These are phyloP conservation scores for Omphaloscelis lunosa DNA, from an alignment of 2,888 invertebrate genomes.

Conservation along the genomic window DNA sequence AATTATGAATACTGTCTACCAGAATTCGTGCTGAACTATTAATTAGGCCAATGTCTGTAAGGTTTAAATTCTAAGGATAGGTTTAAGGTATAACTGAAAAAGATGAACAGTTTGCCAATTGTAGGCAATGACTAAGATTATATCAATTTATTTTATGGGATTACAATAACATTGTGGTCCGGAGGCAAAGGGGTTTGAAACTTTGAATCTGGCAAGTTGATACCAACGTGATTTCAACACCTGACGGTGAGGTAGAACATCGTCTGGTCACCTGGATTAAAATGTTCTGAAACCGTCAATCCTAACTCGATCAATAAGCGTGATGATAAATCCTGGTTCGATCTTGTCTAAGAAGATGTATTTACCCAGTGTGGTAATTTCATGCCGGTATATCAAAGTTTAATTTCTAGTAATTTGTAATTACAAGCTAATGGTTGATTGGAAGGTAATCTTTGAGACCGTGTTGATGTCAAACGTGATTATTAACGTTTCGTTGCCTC, in stretches of 20 bases:
- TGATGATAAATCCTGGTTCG: not conserved
- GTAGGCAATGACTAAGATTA: not conserved
- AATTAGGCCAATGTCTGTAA: not conserved
- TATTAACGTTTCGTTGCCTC: not conserved
- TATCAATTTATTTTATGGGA: not conserved
- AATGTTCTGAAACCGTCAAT: not conserved
- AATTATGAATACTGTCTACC: not conserved
- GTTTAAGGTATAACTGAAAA: not conserved
- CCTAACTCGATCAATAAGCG: not conserved
- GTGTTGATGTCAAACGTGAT: not conserved
- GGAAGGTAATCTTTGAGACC: not conserved
- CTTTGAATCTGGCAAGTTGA: not conserved
- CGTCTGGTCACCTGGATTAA: not conserved
- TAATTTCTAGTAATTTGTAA: not conserved
- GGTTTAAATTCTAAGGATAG: no score
- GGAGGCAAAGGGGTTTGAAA: not conserved
- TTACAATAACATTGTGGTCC: not conserved
- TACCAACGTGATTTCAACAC: not conserved
- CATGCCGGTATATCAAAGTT: not conserved
- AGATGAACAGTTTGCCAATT: not conserved
- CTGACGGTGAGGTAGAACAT: not conserved
- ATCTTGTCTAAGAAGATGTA: not conserved
- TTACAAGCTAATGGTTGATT: not conserved
- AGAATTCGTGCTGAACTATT: slow-evolving; percentile 4
- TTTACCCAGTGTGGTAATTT: not conserved